Evolutionary conservation across 2,113 vertebrate genomes (phyloP), one percentile per base, ranked within the genome.

Genomic region (Campylorhamphus procurvoides): DNA sequence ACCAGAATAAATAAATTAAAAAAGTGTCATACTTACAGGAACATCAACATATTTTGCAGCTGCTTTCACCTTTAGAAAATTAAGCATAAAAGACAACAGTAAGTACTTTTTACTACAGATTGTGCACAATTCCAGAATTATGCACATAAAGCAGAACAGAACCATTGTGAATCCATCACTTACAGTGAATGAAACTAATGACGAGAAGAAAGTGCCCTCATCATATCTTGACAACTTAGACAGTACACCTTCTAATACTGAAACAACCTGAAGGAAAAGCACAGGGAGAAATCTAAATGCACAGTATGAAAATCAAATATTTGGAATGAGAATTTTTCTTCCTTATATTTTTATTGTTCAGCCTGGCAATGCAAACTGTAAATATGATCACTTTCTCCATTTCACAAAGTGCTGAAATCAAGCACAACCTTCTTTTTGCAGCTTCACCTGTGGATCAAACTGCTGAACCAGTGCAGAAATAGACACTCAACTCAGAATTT

Each of bases 41-140:
- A 99, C 99, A 69, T 99, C 99, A 96, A 99, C 99, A 89, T 99
- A 99, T 97, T 99, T 99, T 98, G 99, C 99, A 88, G 99, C 99
- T 85, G 99, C 98, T 98, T 99, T 99, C 97, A 99, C 99, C 99
- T 99, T 98, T 63, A 90, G 84, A 86, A 95, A 94, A 90, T 74
- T 23, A 95, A 94, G 93, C 87, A 97, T 90, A 96, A 97, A 82
- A 96, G 73, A 97, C 67, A 97, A 97, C 28, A 95, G 66, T 96
- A 83, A 97, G 90, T 90, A 56, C 72, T 88, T 94, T 87, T 91
- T 87, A 44, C 78, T 91, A 84, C 8, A 55, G 52, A 92, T 14
- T 63, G 12, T 44, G 78, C 35, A 47, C 29, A 69, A 67, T 91
- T 83, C 88, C 87, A 93, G 77, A 93, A 93, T 90, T 72, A 68